Conservation (phyloP, 2,888 invertebrate species). For the Argyresthia goedartella region DNA sequence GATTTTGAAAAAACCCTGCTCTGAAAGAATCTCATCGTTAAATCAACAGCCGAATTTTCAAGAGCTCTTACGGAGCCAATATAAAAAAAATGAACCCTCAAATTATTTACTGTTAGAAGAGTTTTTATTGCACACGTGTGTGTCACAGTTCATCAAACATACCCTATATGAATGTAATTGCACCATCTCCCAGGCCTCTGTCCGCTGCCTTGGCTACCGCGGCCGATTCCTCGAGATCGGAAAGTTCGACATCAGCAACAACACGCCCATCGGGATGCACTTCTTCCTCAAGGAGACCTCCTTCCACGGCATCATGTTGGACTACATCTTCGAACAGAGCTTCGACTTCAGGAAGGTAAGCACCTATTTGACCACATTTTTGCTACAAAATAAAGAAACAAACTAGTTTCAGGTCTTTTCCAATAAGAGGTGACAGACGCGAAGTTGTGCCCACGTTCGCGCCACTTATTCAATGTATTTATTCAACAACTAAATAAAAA, state of each 20-base stretch:
- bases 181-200: conserved; percentile 43
- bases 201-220: conserved; percentile 63
- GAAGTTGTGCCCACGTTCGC: neutral
- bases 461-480: too few species aligned
- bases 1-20: too few species aligned
- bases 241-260: conserved; percentile 80
- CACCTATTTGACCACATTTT: neutral
- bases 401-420: neutral
- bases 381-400: too few species aligned
- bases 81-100: too few species aligned
- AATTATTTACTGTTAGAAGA: too few species aligned
- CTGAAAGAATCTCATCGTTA: too few species aligned
- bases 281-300: conserved; percentile 74
- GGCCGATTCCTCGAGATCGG: conserved; percentile 85
- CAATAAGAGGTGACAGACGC: neutral
- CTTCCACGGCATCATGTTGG: conserved; percentile 68
- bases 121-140: too few species aligned
- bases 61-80: too few species aligned
- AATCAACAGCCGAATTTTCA: too few species aligned
- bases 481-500: too few species aligned
- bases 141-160: too few species aligned
- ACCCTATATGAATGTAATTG: neutral
- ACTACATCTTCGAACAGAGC: conserved; percentile 56
- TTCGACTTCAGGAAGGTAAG: conserved; percentile 47
- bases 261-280: conserved; percentile 77